Percentiles rank a stretch among this genome's conserved stretches.
Conservation (phyloP, 2,113 vertebrate species). For the Addax nasomaculatus region DNA sequence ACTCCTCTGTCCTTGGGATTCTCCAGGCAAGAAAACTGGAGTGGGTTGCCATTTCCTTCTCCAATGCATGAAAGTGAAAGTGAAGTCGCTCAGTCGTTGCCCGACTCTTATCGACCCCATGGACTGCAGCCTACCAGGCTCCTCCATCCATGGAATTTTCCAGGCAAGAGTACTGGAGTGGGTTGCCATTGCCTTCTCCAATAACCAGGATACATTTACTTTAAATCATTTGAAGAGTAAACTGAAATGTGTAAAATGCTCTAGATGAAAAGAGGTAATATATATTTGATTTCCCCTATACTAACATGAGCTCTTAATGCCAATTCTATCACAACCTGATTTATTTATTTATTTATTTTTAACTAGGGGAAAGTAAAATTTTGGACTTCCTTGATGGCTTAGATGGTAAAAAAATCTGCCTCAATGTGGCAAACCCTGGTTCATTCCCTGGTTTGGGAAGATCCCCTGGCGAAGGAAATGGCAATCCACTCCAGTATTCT, state of each 20-base stretch:
- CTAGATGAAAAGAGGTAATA: neutral
- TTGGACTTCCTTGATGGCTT: neutral
- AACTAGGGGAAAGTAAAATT: neutral
- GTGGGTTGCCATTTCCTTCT: too few relatives aligned
- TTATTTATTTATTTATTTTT: neutral
- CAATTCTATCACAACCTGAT: neutral
- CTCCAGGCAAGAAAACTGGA: too few relatives aligned
- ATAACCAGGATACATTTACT: fast-evolving
- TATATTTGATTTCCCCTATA: neutral
- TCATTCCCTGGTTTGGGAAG: neutral
- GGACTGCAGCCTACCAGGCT: too few relatives aligned
- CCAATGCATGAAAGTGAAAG: too few relatives aligned
- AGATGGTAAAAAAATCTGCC: neutral
- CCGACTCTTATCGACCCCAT: too few relatives aligned
- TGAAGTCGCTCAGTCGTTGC: too few relatives aligned
- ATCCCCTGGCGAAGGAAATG: neutral
- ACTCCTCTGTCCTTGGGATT: too few relatives aligned
- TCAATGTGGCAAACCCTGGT: neutral
- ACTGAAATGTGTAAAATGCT: neutral
- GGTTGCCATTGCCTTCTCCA: too few relatives aligned
- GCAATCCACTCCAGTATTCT: neutral
- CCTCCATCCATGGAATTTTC: too few relatives aligned
- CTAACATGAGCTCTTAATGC: neutral
- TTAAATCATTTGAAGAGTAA: neutral
- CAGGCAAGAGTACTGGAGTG: too few relatives aligned